Evolutionary conservation across 2,113 vertebrate species (phyloP).

Genomic region (Chaetops frenatus): DNA sequence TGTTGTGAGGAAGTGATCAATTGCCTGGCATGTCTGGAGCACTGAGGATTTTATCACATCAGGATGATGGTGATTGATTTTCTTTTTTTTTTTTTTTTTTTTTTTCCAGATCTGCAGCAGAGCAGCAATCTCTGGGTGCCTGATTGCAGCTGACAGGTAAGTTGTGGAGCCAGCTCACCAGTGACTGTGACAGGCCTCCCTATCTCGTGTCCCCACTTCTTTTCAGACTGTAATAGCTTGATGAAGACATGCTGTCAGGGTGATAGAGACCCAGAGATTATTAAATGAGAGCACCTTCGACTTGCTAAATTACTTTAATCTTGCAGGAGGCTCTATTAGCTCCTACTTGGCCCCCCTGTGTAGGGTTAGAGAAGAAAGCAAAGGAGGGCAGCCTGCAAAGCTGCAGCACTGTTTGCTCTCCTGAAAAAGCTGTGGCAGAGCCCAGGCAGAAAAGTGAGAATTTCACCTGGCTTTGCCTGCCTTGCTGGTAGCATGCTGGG

Average conservation of each 20-base stretch:
- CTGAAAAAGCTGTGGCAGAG: neutral
- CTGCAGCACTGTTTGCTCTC: neutral
- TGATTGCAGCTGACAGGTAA: neutral
- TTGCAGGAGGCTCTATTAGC: neutral
- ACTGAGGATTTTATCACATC: neutral
- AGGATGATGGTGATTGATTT: neutral
- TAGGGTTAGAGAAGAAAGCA: neutral
- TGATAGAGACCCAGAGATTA: neutral
- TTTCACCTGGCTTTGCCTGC: neutral
- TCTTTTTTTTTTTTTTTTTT: neutral
- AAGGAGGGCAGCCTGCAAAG: neutral
- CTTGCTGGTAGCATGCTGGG: neutral
- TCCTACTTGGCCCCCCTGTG: neutral
- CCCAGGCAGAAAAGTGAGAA: neutral
- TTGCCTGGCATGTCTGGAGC: neutral
- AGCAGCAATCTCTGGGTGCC: neutral
- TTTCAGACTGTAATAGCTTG: neutral
- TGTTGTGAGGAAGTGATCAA: neutral
- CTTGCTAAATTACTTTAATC: neutral
- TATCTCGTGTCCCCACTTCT: neutral
- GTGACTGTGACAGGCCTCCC: neutral
- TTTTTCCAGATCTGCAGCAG: neutral
- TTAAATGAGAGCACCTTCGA: neutral
- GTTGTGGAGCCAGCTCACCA: neutral
- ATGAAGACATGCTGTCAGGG: neutral